Percentiles rank a stretch among this genome's conserved stretches.
Conservation (phyloP, 2,888 invertebrate species). For the Heliconius ethilla region DNA sequence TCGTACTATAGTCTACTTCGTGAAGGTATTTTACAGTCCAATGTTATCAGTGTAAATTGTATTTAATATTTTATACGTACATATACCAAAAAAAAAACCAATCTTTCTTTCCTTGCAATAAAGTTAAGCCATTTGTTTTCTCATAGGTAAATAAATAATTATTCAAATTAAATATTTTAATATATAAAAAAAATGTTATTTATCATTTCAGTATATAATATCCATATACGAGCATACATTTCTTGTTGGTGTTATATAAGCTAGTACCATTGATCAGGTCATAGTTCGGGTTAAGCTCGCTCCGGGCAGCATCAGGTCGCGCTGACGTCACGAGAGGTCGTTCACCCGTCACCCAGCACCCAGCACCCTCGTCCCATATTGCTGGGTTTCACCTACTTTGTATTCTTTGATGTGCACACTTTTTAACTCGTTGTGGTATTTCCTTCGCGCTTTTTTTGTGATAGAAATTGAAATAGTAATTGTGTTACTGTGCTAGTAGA, state of each 20-base stretch:
- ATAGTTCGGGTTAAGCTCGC: slow-evolving; percentile 74
- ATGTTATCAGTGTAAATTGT: background rate
- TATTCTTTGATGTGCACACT: slow-evolving; percentile 41
- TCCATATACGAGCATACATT: background rate
- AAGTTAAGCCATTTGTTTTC: background rate
- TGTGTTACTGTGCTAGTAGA: background rate
- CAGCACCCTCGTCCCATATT: slow-evolving; percentile 64
- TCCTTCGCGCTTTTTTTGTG: slow-evolving; percentile 19
- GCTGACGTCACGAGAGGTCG: slow-evolving; percentile 77
- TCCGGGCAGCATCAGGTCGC: slow-evolving; percentile 82
- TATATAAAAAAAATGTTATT: background rate
- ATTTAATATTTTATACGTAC: background rate
- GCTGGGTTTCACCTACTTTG: slow-evolving; percentile 51
- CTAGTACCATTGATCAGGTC: slow-evolving; percentile 58
- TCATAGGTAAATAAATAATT: background rate
- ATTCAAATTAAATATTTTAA: background rate
- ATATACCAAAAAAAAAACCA: background rate
- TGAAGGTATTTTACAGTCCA: background rate
- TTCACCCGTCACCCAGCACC: slow-evolving; percentile 57
- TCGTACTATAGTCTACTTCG: no score
- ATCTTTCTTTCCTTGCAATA: background rate
- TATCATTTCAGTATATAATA: background rate
- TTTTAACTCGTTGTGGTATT: slow-evolving; percentile 19
- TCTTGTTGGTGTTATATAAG: slow-evolving; percentile 28
- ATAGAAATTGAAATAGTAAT: background rate